Percentiles rank a stretch among this genome's conserved stretches.
Evolutionary conservation across 2,113 vertebrate genomes (phyloP).

Genomic region (Blennius ocellaris): DNA sequence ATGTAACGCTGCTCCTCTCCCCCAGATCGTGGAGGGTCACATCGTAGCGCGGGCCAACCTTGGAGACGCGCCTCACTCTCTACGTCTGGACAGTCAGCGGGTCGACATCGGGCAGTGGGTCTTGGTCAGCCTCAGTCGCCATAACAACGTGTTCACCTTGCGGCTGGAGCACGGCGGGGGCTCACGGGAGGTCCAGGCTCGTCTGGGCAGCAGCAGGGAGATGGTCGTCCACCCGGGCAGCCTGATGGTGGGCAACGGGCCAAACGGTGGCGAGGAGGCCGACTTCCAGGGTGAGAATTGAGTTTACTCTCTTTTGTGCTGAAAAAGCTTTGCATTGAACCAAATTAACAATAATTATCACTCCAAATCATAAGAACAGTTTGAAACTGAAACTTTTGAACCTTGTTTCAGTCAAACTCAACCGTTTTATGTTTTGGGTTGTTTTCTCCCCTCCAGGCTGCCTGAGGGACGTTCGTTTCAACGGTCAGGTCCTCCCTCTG

Average conservation of each 20-base stretch:
- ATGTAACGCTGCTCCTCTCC: not conserved
- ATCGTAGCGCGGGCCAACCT: slow-evolving; percentile 83
- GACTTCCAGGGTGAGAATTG: slow-evolving; percentile 86
- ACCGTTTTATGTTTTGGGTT: no score
- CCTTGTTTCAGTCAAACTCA: no score
- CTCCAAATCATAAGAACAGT: no score
- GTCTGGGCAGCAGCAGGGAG: slow-evolving; percentile 79
- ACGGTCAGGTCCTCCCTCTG: slow-evolving; percentile 84
- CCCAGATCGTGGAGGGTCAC: slow-evolving; percentile 85
- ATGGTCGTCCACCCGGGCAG: slow-evolving; percentile 82
- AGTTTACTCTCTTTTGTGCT: not conserved
- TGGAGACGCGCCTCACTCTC: slow-evolving; percentile 79
- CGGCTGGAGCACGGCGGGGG: slow-evolving; percentile 87
- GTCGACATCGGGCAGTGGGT: slow-evolving; percentile 90
- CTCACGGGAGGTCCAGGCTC: slow-evolving; percentile 81
- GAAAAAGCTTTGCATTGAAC: not conserved
- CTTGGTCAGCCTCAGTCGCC: slow-evolving; percentile 83
- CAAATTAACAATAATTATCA: no score
- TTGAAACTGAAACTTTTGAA: no score
- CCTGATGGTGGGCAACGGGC: slow-evolving; percentile 82
- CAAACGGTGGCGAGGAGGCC: slow-evolving; percentile 57
- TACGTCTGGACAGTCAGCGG: slow-evolving; percentile 78
- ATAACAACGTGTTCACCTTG: slow-evolving; percentile 87
- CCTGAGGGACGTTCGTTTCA: slow-evolving; percentile 87
- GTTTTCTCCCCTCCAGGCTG: slow-evolving; percentile 82